Base-by-base conservation (phyloP, 2,113 vertebrate species). In the Zosterops lateralis region DNA sequence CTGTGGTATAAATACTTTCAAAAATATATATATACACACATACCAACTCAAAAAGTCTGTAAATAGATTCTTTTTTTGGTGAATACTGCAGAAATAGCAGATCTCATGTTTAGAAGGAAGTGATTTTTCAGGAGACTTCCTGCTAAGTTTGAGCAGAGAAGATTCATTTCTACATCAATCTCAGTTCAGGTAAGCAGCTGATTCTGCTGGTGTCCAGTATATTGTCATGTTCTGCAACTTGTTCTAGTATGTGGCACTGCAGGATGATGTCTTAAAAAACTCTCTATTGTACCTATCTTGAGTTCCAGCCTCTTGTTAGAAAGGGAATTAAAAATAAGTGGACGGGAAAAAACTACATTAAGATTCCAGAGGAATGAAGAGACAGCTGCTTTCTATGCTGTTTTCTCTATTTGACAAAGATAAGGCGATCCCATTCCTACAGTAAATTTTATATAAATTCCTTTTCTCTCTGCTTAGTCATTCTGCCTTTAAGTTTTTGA, bases 401-500 rank as follows among this genome's bases (percentile, higher is more conserved):
- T 92, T 92, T 96, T 96, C 73, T 75, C 40, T 89, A 29, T 93
- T 58, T 89, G 71, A 87, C 38, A 93, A 83, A 93, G 94, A 92
- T 80, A 79, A 85, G 83, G 45, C 0, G 0, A 82, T 58, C 64
- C 48, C 44, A 67, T 95, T 95, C 82, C 75, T 91, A 76, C 75
- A 70, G 62, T 67, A 83, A 45, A 85, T 92, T 96, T 92, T 87
- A 90, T 80, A 92, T 60, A 82, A 82, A 71, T 78, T 91, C 54
- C 28, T 89, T 87, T 96, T 90, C 73, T 95, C 67, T 89, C 80
- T 96, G 81, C 86, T 96, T 95, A 93, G 95, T 95, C 89, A 95
- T 89, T 58, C 71, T 84, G 67, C 65, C 19, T 64, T 14, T 61
- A 87, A 92, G 64, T 77, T 90, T 87, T 58, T 88, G 66, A 91